Evolutionary conservation across 2,797 vertebrate genomes (phyloP), one percentile per base, ranked within the genome.

Genomic region (Malurus leucopterus): DNA sequence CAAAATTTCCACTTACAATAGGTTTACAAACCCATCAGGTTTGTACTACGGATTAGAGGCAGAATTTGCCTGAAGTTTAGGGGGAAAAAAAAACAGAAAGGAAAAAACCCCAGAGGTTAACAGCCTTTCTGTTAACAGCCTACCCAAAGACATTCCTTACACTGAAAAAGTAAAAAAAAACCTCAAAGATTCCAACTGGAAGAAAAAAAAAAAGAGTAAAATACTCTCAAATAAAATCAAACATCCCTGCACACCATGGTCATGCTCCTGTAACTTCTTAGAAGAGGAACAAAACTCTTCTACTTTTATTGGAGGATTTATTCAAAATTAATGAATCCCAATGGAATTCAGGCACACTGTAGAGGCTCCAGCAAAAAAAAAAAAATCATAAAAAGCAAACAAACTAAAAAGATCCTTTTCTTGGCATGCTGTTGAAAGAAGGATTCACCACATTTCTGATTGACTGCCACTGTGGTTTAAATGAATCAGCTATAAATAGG

Each of bases 381-480:
- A n/a, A 88, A 95, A 91, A 51, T 21, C 38, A 29, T 44, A 70
- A 80, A 87, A 90, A 61, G 40, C 65, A 78, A 79, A 73, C 43
- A 84, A 91, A 84, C 59, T 59, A 61, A 74, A 91, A 80, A 79
- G 78, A 90, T 79, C 80, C 61, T 87, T 84, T 84, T 93, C 91
- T 87, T 90, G 92, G 90, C 92, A 93, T 12, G 3, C 59, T 86
- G 43, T 53, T 86, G 81, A 93, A 92, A 91, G 82, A 53, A 95
- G 92, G 92, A 94, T 93, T 95, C 92, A 89, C 95, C 69, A 79
- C 70, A 50, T 87, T 94, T 95, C 93, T 95, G 86, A 95, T 22
- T 93, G 91, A 95, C 88, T 94, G 94, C 84, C 78, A 91, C 84
- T 4, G 7, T 54, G 68, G 93, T 70, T 86, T 81, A 89, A 93